phyloP scores from a whole-genome alignment of 1,140 invertebrate species.

The Drosophila kohkoa region DNA sequence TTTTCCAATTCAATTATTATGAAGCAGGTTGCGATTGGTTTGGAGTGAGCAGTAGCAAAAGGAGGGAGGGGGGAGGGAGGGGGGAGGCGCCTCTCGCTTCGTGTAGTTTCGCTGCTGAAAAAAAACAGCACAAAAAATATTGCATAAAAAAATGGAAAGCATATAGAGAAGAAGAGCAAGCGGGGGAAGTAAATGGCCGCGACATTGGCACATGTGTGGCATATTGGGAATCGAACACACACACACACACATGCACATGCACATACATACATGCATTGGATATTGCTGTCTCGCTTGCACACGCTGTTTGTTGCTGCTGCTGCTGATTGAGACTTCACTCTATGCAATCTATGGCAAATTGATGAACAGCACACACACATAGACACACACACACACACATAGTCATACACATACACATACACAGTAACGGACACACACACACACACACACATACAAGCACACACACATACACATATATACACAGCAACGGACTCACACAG shows the following conservation, averaged over 20 bases:
- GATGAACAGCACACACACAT: slow-evolving; percentile 67
- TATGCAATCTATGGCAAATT: slow-evolving; percentile 76
- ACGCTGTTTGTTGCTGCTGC: background rate
- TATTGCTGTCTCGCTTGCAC: slow-evolving; percentile 26
- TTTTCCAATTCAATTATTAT: slow-evolving; percentile 83
- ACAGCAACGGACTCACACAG: too few species aligned
- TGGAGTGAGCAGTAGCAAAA: background rate
- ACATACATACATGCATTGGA: slow-evolving; percentile 21
- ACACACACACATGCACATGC: background rate
- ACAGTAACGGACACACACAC: too few species aligned
- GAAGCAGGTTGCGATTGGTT: slow-evolving; percentile 23
- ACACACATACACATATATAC: too few species aligned
- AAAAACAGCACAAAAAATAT: slow-evolving; percentile 22
- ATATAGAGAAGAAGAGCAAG: background rate
- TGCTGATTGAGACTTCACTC: slow-evolving; percentile 77
- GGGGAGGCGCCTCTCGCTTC: background rate
- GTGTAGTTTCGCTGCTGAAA: slow-evolving; percentile 41
- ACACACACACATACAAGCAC: too few species aligned
- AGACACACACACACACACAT: slow-evolving; percentile 14
- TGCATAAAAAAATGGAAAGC: slow-evolving; percentile 30
- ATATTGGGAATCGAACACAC: slow-evolving; percentile 45
- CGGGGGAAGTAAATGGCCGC: slow-evolving; percentile 60
- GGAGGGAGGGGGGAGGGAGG: too few species aligned
- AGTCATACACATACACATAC: too few species aligned
- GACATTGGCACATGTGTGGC: slow-evolving; percentile 67